Percentiles rank a stretch among this genome's conserved stretches.
phyloP scores from a whole-genome alignment of 2,797 vertebrate species.

The Bufotes viridis region DNA sequence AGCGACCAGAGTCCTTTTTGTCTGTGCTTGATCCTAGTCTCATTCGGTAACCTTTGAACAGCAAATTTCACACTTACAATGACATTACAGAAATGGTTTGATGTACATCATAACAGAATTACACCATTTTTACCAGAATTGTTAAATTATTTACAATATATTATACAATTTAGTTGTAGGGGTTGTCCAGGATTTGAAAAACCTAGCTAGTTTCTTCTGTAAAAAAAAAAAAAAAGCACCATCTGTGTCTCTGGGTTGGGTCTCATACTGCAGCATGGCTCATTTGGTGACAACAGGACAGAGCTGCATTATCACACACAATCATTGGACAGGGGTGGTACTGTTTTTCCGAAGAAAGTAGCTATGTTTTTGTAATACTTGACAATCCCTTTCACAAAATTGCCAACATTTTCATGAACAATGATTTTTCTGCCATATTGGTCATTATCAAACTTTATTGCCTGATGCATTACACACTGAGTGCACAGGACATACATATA shows the following conservation, averaged over 20 bases:
- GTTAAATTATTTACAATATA: background rate
- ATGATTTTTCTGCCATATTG: background rate
- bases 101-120: background rate
- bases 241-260: no score
- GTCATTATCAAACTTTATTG: background rate
- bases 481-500: background rate
- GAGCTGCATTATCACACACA: no score
- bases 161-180: background rate
- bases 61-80: constrained; percentile 49
- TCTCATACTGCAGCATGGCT: no score
- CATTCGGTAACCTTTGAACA: constrained; percentile 82
- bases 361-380: no score
- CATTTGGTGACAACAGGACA: no score
- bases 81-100: background rate
- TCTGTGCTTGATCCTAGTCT: constrained; percentile 83
- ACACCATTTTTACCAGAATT: background rate
- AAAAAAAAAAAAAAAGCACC: no score
- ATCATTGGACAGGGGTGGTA: no score
- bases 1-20: constrained; percentile 83
- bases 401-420: background rate
- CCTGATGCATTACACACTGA: background rate
- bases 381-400: background rate
- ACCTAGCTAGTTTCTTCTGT: no score
- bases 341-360: no score
- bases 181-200: no score